Percentiles rank a stretch among this genome's conserved stretches.
Conservation (phyloP, 2,888 invertebrate genomes). For the Dromius quadrimaculatus region DNA sequence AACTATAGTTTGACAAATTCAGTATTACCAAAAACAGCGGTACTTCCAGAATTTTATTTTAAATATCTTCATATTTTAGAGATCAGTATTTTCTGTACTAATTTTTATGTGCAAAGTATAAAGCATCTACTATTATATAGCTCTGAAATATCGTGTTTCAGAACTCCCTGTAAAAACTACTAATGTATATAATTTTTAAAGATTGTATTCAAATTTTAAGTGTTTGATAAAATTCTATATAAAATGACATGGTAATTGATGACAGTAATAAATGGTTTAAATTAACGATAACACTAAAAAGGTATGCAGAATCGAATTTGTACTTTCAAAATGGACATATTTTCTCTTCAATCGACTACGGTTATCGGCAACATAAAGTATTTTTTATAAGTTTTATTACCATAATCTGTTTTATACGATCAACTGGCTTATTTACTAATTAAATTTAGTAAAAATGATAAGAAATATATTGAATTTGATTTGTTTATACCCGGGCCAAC, state of each 20-base stretch:
- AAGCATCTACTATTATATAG: no score
- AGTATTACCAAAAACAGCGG: no score
- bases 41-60: no score
- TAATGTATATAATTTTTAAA: conserved; percentile 28
- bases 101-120: not conserved
- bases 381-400: not conserved
- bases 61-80: no score
- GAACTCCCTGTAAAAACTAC: no score
- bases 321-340: conserved; percentile 35
- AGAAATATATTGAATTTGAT: not conserved
- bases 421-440: not conserved
- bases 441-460: not conserved
- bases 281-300: conserved; percentile 32
- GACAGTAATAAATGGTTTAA: conserved; percentile 25
- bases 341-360: conserved; percentile 15
- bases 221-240: conserved; percentile 12
- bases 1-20: no score
- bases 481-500: no score
- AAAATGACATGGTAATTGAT: conserved; percentile 29
- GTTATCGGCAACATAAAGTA: no score
- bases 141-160: no score
- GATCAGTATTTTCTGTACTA: no score
- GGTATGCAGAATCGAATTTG: conserved; percentile 29
- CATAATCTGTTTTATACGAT: not conserved
- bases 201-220: conserved; percentile 15